Evolutionary conservation across 2,888 invertebrate species (phyloP).

Genomic region (Hyalella azteca): DNA sequence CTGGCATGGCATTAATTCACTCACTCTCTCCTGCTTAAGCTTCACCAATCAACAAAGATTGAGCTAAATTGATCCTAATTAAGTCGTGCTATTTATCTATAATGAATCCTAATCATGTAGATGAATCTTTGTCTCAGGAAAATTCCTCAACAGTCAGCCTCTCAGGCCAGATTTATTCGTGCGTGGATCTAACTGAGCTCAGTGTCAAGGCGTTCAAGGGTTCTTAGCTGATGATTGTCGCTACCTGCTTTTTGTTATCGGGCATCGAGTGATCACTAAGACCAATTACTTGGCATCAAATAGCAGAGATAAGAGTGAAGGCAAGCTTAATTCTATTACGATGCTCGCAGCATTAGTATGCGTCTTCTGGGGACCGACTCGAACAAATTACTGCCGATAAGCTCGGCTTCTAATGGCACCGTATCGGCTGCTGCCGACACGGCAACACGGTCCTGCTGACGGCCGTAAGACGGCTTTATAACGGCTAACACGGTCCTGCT

Average conservation of each 20-base stretch:
- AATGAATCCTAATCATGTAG: constrained; percentile 26
- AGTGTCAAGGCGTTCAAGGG: neutral
- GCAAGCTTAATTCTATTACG: constrained; percentile 33
- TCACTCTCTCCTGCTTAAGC: neutral
- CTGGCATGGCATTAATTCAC: constrained; percentile 15
- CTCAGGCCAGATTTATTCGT: constrained; percentile 11
- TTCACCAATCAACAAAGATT: neutral
- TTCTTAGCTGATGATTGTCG: neutral
- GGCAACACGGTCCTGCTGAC: neutral
- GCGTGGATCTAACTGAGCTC: neutral
- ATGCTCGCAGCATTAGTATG: constrained; percentile 26
- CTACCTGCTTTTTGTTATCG: neutral
- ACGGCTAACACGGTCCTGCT: neutral
- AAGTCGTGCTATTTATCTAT: constrained; percentile 22
- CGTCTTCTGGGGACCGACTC: constrained; percentile 16
- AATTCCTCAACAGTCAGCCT: neutral
- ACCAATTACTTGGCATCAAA: constrained; percentile 35
- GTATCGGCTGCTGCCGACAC: neutral
- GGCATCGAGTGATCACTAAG: neutral
- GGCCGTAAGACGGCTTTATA: neutral
- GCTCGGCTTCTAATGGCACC: constrained; percentile 3
- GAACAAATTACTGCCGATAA: constrained; percentile 31
- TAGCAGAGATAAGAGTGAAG: constrained; percentile 22
- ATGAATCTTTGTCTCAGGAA: neutral
- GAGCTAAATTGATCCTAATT: constrained; percentile 12